Evolutionary conservation across 2,797 vertebrate species (phyloP).

Genomic region (Pangasius sanitwongsei): DNA sequence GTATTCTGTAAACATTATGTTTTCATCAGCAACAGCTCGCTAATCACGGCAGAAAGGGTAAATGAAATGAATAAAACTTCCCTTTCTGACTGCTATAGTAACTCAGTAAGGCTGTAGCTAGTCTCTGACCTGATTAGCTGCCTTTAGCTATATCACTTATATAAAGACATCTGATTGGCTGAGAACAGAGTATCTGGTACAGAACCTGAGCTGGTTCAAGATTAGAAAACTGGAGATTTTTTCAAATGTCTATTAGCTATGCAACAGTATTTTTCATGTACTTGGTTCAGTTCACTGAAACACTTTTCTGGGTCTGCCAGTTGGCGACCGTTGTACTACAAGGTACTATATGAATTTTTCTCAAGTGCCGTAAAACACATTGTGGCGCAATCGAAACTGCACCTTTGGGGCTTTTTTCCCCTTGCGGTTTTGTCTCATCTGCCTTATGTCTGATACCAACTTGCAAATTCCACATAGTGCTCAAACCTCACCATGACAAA

Average conservation of each 20-base stretch:
- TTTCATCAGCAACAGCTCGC: not conserved
- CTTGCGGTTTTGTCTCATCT: not conserved
- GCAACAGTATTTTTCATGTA: not conserved
- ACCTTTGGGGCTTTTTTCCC: not conserved
- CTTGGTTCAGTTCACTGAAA: not conserved
- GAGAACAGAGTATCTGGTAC: not conserved
- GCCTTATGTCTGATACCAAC: not conserved
- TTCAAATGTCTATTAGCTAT: not conserved
- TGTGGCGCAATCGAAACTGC: not conserved
- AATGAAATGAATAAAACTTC: not conserved
- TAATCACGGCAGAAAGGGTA: not conserved
- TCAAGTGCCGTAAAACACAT: not conserved
- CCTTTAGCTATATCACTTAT: not conserved
- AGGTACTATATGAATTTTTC: not conserved
- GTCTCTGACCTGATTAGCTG: not conserved
- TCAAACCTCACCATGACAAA: constrained; percentile 2
- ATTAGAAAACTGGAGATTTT: not conserved
- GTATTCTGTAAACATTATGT: not conserved
- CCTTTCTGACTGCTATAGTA: not conserved
- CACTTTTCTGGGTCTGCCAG: not conserved
- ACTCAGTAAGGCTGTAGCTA: not conserved
- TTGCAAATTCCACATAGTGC: not conserved
- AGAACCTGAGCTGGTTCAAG: not conserved
- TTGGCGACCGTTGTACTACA: not conserved
- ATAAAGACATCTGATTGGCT: not conserved